Evolutionary conservation across 2,113 vertebrate species (phyloP).

Genomic region (Hipposideros armiger): DNA sequence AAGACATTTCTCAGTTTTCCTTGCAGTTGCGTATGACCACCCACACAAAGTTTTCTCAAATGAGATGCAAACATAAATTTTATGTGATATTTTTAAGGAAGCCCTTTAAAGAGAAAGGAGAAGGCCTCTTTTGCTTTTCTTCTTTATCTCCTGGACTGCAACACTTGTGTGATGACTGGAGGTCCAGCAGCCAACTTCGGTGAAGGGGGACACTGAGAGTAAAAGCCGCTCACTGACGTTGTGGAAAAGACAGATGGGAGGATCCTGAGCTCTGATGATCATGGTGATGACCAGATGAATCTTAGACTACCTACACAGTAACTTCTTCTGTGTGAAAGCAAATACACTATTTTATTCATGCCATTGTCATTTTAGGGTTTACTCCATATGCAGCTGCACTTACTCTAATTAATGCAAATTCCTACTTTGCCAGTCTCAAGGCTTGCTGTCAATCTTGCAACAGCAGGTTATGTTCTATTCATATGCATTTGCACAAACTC

Average conservation of each 20-base stretch:
- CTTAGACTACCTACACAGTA: not conserved
- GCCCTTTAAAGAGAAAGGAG: not conserved
- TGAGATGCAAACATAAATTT: not conserved
- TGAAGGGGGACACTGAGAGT: not conserved
- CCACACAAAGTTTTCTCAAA: not conserved
- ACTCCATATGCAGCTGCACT: not conserved
- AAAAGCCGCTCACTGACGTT: not conserved
- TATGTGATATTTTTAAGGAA: not conserved
- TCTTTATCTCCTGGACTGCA: not conserved
- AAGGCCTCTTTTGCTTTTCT: not conserved
- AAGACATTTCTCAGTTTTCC: conserved; percentile 20
- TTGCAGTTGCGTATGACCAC: not conserved
- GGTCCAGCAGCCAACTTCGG: not conserved
- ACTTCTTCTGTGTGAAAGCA: not conserved
- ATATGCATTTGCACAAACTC: not conserved
- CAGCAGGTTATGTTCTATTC: not conserved
- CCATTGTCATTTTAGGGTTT: not conserved
- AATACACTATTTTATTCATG: conserved; percentile 6
- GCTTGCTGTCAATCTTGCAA: not conserved
- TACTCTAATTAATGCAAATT: not conserved
- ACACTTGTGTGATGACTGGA: not conserved
- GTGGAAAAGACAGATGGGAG: not conserved
- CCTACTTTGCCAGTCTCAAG: not conserved
- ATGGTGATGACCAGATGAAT: not conserved
- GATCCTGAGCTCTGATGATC: not conserved